Evolutionary conservation across 2,888 invertebrate species (phyloP).

Genomic region (Nephrocerus scutellatus): DNA sequence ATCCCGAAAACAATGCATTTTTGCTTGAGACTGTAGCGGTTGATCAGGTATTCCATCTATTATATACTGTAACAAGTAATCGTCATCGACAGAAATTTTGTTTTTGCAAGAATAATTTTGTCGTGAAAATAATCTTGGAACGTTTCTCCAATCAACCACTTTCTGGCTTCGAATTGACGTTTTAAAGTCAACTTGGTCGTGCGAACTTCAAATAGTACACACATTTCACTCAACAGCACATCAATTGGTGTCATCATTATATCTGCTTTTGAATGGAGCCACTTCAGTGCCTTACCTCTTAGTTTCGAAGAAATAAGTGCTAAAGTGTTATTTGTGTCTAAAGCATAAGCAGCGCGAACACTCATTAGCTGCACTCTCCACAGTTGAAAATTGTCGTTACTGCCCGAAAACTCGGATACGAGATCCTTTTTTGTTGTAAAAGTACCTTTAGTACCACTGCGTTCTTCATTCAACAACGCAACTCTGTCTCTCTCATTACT

Average conservation of each 20-base stretch:
- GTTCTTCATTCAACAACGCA: not conserved
- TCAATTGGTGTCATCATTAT: not conserved
- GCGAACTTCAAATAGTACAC: not conserved
- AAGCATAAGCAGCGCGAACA: not conserved
- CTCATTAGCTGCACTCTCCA: not conserved
- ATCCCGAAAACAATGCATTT: not conserved
- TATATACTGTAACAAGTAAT: not conserved
- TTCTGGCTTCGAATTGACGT: not conserved
- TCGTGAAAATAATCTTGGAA: not conserved
- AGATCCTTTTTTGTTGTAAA: not conserved
- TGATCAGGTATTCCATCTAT: not conserved
- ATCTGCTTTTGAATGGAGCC: not conserved
- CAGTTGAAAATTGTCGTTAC: not conserved
- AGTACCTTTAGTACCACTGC: not conserved
- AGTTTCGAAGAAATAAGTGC: not conserved
- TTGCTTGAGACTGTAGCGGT: not conserved
- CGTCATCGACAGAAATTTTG: not conserved
- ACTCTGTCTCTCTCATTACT: not conserved
- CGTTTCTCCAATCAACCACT: not conserved
- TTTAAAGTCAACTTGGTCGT: not conserved
- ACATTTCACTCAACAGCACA: not conserved
- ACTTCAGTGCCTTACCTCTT: not conserved
- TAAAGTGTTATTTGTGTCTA: not conserved
- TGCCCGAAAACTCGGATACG: not conserved
- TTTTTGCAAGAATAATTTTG: not conserved